These are phyloP conservation scores for Andricus quercusramuli DNA, from an alignment of 2,888 invertebrate genomes.

Conservation along the genomic window DNA sequence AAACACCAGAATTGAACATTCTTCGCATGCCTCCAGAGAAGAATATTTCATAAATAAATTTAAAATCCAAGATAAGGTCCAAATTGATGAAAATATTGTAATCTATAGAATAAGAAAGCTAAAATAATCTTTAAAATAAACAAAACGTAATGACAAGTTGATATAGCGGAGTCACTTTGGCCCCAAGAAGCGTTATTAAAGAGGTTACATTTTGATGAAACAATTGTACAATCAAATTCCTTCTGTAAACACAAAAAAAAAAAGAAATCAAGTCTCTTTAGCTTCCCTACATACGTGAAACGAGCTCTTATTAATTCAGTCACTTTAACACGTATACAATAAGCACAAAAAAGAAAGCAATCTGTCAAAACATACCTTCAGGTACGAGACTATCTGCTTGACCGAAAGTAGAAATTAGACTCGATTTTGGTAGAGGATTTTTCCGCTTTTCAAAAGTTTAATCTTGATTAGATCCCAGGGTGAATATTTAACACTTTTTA, in stretches of 20 bases:
- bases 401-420: not conserved
- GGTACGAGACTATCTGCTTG: conserved; percentile 6
- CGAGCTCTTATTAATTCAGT: not conserved
- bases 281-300: not conserved
- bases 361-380: conserved; percentile 36
- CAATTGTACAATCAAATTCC: not conserved
- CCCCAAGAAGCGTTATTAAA: not conserved
- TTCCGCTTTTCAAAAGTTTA: not conserved
- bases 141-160: not conserved
- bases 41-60: not conserved
- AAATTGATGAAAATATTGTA: not conserved
- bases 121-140: not conserved
- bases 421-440: not conserved
- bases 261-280: not conserved
- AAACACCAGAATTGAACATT: no score
- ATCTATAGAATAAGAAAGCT: no score
- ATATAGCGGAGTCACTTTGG: not conserved
- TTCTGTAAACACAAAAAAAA: not conserved
- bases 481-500: conserved; percentile 1
- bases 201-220: not conserved
- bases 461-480: not conserved
- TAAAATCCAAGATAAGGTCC: not conserved
- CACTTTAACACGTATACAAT: conserved; percentile 2
- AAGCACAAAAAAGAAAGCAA: conserved; percentile 13
- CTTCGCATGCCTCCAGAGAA: no score